phyloP scores from a whole-genome alignment of 2,888 invertebrate genomes.

The Exocentrus adspersus region DNA sequence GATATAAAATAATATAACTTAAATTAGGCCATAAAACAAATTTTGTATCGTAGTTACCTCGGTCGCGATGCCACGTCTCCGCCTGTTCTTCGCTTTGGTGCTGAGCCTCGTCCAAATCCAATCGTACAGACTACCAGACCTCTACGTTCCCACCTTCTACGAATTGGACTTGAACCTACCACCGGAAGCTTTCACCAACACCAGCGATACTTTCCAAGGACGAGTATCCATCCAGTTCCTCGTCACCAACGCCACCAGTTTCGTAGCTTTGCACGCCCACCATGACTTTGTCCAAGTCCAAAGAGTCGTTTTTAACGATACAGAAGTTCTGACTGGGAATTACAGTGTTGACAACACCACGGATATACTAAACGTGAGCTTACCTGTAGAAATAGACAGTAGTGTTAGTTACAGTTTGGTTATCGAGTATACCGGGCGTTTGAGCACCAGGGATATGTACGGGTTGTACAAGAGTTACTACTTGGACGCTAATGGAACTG shows the following conservation, averaged over 20 bases:
- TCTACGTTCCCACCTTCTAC: conserved; percentile 66
- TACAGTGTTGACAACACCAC: conserved; percentile 10
- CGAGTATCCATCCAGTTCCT: conserved; percentile 29
- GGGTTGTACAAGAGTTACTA: conserved; percentile 65
- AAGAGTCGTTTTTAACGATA: background rate
- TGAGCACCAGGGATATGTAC: conserved; percentile 56
- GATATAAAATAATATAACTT: too few species aligned
- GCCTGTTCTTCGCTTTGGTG: too few species aligned
- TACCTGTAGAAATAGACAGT: background rate
- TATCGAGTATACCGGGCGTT: conserved; percentile 19
- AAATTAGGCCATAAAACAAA: too few species aligned
- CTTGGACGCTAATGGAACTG: conserved; percentile 22
- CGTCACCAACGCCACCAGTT: conserved; percentile 5
- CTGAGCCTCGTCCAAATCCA: too few species aligned
- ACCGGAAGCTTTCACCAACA: conserved; percentile 30
- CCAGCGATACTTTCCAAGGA: conserved; percentile 32
- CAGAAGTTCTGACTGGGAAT: background rate
- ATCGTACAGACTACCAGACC: conserved; percentile 64
- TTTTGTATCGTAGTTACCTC: too few species aligned
- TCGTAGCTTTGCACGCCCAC: conserved; percentile 6
- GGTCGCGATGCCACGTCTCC: too few species aligned
- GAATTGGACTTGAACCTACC: conserved; percentile 62
- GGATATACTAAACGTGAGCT: conserved; percentile 8
- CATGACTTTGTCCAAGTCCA: background rate
- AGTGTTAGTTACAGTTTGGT: conserved; percentile 9